Percentiles rank a stretch among this genome's conserved stretches.
These are phyloP conservation scores for Carassius gibelio DNA, from an alignment of 2,113 vertebrate genomes.

Conservation along the genomic window DNA sequence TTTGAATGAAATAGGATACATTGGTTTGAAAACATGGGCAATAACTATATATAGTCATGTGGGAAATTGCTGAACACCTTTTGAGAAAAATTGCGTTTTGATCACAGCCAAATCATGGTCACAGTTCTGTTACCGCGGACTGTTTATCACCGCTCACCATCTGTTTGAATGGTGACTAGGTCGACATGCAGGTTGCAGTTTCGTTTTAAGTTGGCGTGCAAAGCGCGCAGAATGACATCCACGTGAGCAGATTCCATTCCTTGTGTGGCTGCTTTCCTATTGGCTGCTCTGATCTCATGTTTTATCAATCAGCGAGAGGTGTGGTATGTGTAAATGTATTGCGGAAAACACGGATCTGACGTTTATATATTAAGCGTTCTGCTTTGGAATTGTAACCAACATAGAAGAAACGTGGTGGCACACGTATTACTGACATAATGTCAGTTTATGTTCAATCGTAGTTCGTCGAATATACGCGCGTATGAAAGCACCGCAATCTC, in stretches of 20 bases:
- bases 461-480: neutral
- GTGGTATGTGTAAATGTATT: neutral
- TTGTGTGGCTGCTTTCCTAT: slow-evolving; percentile 78
- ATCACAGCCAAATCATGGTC: too few species aligned
- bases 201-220: slow-evolving; percentile 69
- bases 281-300: slow-evolving; percentile 71
- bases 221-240: slow-evolving; percentile 73
- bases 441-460: too few species aligned
- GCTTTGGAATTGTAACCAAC: neutral
- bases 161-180: neutral
- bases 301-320: slow-evolving; percentile 64
- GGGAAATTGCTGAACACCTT: neutral
- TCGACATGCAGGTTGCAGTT: slow-evolving; percentile 42
- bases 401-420: too few species aligned
- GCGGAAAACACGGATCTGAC: slow-evolving; percentile 43
- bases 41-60: neutral
- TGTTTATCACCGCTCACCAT: neutral
- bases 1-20: neutral
- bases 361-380: neutral
- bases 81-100: neutral
- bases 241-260: slow-evolving; percentile 83
- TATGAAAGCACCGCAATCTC: slow-evolving; percentile 50
- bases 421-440: neutral
- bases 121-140: neutral
- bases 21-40: neutral